Evolutionary conservation across 2,888 invertebrate genomes (phyloP), one percentile per base, ranked within the genome.

Genomic region (Acrocyrtus sp.): DNA sequence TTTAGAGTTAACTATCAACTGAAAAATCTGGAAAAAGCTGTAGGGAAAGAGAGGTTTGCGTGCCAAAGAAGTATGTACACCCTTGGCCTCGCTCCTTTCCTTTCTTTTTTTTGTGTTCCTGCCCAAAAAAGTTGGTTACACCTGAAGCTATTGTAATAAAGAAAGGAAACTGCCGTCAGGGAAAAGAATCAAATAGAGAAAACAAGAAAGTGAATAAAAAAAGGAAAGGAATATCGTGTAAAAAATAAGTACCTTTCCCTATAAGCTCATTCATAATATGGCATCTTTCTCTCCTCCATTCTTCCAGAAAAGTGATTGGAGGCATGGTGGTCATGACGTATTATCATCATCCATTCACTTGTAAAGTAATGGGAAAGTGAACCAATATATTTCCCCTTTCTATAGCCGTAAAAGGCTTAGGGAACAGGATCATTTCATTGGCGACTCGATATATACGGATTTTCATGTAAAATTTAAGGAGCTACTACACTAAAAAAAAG

Each of bases 321-420:
- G 68, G 68, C 61, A 61, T 54, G 45, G 68, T 54, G 48, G 68
- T 61, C 54, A 43, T 60, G 68, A 61, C 68, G 68, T 61, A 69
- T 69, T 69, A 69, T 69, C 68, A 61, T 69, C 61, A 69, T 69
- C 61, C 60, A 61, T 61, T 58, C 67, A 60, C 68, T 69, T 61
- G 61, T n/a, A 34, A 51, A 69, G 68, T 61, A 69, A 61, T 61
- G 53, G 39, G 50, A 69, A 69, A 61, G 54, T 26, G 61, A 69
- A 69, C 47, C 68, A 61, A 67, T 67, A 57, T 57, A 26, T 67
- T 58, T 67, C 17, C 41, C 29, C 45, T 58, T 56, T 48, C 39
- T 21, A 50, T n/a, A n/a, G n/a, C n/a, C n/a, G n/a, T n/a, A n/a
- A n/a, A n/a, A n/a, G n/a, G n/a, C n/a, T n/a, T n/a, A n/a, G n/a